A percentile compares a stretch with the other conserved stretches of the same genome.
Conservation (phyloP, 2,113 vertebrate species). For the Semicossyphus pulcher region DNA sequence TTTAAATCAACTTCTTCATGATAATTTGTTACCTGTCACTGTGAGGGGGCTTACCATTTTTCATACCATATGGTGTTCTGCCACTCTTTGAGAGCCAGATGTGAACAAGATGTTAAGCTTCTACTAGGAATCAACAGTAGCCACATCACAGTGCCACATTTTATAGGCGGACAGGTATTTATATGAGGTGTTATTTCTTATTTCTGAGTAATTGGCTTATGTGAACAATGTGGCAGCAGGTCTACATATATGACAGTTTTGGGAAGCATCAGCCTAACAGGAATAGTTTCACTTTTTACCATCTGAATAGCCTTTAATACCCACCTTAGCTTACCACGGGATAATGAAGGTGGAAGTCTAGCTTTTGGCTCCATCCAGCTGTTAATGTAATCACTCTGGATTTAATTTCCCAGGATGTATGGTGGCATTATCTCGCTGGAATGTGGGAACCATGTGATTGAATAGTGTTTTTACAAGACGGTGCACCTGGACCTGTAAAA, state of each 20-base stretch:
- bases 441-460: constrained; percentile 5
- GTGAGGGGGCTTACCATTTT: not conserved
- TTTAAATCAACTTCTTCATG: not conserved
- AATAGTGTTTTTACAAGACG: not conserved
- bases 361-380: constrained; percentile 5
- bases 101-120: constrained; percentile 14
- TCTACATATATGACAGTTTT: not conserved
- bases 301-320: not conserved
- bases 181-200: not conserved
- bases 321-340: not conserved
- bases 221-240: not conserved
- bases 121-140: not conserved
- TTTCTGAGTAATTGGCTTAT: not conserved
- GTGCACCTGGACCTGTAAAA: constrained; percentile 28
- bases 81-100: constrained; percentile 10
- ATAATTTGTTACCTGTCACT: not conserved
- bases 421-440: constrained; percentile 4
- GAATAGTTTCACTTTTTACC: not conserved
- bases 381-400: not conserved
- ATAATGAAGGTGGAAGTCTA: not conserved
- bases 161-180: not conserved
- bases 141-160: not conserved
- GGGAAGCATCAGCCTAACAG: not conserved
- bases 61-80: not conserved
- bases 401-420: not conserved